phyloP scores from a whole-genome alignment of 1,140 invertebrate species.

The Magallana ariakensis region DNA sequence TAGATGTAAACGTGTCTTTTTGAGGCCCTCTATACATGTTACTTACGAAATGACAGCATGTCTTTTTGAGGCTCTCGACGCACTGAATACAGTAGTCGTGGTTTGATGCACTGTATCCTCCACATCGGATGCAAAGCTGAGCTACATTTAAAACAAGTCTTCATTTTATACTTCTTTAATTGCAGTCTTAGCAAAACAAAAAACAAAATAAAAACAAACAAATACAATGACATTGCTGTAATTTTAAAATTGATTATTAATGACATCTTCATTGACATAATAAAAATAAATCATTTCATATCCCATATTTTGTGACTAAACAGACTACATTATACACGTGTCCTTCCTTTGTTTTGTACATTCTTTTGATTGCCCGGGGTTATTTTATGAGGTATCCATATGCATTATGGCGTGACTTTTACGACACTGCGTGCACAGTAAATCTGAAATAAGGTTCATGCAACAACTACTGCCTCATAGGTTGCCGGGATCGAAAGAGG shows the following conservation, averaged over 20 bases:
- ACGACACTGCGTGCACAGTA: too few species aligned
- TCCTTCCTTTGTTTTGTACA: too few species aligned
- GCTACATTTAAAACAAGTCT: not conserved
- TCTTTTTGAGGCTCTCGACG: conserved; percentile 27
- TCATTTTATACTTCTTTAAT: too few species aligned
- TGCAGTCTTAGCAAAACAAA: too few species aligned
- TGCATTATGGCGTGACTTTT: too few species aligned
- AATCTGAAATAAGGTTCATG: too few species aligned
- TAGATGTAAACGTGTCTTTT: not conserved
- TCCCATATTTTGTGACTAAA: not conserved
- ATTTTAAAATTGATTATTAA: not conserved
- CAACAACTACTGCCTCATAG: too few species aligned
- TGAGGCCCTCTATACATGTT: not conserved
- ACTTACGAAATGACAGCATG: conserved; percentile 25
- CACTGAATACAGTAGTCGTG: conserved; percentile 40
- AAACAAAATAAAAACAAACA: not conserved
- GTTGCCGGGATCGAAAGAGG: too few species aligned
- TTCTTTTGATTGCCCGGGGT: too few species aligned
- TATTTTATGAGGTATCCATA: too few species aligned
- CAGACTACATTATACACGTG: too few species aligned
- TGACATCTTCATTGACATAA: not conserved
- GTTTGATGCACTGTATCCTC: conserved; percentile 31
- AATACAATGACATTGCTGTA: not conserved
- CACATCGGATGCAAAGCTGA: conserved; percentile 38
- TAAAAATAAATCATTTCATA: not conserved